phyloP scores from a whole-genome alignment of 2,113 vertebrate species.

The Mobula hypostoma region DNA sequence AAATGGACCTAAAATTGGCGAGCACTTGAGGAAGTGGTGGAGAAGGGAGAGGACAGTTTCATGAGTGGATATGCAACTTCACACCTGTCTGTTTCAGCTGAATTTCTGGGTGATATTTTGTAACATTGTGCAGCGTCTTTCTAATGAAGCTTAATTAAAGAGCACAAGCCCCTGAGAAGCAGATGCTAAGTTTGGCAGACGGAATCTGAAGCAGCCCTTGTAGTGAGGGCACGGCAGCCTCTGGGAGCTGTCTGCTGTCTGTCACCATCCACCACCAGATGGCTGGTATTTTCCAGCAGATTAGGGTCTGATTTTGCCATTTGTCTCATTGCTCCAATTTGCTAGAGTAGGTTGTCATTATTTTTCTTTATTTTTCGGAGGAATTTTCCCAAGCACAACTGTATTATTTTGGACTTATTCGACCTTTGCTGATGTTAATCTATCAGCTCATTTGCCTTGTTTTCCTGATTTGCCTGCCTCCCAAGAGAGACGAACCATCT shows the following conservation, averaged over 20 bases:
- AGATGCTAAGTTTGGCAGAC: not conserved
- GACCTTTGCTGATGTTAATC: not conserved
- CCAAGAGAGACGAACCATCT: not conserved
- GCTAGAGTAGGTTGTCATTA: not conserved
- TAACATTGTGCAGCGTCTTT: not conserved
- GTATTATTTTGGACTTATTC: not conserved
- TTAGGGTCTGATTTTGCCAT: not conserved
- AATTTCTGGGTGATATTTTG: not conserved
- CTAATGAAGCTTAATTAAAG: constrained; percentile 22
- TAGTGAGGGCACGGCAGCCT: not conserved
- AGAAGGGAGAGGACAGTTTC: not conserved
- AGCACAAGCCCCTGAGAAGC: not conserved
- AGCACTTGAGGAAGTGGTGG: not conserved
- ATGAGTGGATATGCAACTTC: not conserved
- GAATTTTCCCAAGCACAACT: not conserved
- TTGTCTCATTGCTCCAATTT: not conserved
- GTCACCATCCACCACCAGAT: not conserved
- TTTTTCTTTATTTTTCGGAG: not conserved
- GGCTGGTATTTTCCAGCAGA: not conserved
- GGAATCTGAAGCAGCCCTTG: not conserved
- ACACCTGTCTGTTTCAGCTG: constrained; percentile 21
- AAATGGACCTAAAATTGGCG: not conserved
- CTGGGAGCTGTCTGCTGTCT: not conserved
- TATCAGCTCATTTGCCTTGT: not conserved
- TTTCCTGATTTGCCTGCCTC: not conserved